These are phyloP conservation scores for Drosophila cardini DNA, from an alignment of 1,140 invertebrate genomes.

Conservation along the genomic window DNA sequence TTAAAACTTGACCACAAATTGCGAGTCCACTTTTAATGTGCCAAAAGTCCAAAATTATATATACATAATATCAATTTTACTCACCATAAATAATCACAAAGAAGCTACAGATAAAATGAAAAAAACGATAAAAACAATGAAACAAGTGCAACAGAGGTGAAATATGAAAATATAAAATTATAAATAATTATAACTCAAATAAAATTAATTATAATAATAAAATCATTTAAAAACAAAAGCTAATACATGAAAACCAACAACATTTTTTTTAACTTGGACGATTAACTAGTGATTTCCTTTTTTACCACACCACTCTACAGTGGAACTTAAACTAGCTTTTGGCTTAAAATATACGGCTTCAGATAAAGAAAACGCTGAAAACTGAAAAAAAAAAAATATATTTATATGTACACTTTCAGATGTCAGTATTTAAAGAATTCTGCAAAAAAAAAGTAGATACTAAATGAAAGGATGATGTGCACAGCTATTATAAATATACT, in stretches of 20 bases:
- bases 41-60: slow-evolving; percentile 46
- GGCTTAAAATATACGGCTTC: too few relatives aligned
- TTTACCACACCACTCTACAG: too few relatives aligned
- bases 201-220: slow-evolving; percentile 35
- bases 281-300: too few relatives aligned
- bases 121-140: slow-evolving; percentile 24
- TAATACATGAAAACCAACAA: slow-evolving; percentile 8
- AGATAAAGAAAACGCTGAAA: too few relatives aligned
- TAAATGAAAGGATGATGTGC: too few relatives aligned
- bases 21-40: slow-evolving; percentile 62
- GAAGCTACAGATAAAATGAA: slow-evolving; percentile 11
- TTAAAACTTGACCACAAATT: slow-evolving; percentile 43
- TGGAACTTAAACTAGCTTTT: too few relatives aligned
- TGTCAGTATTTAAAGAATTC: too few relatives aligned
- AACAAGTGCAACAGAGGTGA: slow-evolving; percentile 72
- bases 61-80: slow-evolving; percentile 69
- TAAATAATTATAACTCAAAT: slow-evolving; percentile 54
- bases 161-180: slow-evolving; percentile 57
- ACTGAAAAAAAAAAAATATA: too few relatives aligned
- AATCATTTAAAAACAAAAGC: slow-evolving; percentile 23
- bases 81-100: slow-evolving; percentile 39
- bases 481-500: too few relatives aligned
- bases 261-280: background rate
- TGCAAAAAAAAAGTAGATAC: too few relatives aligned
- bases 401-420: too few relatives aligned